Evolutionary conservation across 2,113 vertebrate genomes (phyloP).

Genomic region (Podiceps cristatus): DNA sequence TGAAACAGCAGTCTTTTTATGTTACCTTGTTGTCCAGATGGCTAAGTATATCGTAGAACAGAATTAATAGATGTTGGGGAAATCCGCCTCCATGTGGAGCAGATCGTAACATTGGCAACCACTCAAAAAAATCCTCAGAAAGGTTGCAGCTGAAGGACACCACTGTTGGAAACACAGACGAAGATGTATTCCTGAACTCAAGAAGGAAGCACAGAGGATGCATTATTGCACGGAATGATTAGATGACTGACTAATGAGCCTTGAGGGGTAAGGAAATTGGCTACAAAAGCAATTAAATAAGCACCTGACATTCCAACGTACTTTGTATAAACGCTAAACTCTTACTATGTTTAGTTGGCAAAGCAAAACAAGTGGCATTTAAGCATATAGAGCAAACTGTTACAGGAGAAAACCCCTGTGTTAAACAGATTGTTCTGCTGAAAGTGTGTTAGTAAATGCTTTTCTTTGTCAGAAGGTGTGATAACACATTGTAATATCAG

Average conservation of each 20-base stretch:
- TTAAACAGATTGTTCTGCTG: neutral
- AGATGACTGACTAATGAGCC: conserved; percentile 76
- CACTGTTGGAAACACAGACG: conserved; percentile 8
- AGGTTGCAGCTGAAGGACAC: conserved; percentile 63
- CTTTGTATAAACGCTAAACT: conserved; percentile 26
- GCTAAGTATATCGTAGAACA: conserved; percentile 57
- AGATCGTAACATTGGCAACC: neutral
- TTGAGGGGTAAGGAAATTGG: conserved; percentile 73
- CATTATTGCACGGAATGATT: conserved; percentile 65
- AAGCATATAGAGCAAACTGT: neutral
- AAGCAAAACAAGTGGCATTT: neutral
- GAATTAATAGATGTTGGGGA: conserved; percentile 56
- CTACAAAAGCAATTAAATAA: conserved; percentile 71
- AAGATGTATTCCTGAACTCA: conserved; percentile 50
- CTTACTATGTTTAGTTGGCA: neutral
- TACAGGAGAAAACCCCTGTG: neutral
- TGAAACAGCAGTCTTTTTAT: neutral
- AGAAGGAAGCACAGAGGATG: conserved; percentile 52
- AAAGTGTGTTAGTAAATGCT: neutral
- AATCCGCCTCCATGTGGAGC: conserved; percentile 9
- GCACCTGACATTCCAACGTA: conserved; percentile 58
- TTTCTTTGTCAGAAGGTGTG: neutral
- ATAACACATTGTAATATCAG: neutral
- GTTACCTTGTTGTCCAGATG: conserved; percentile 66
- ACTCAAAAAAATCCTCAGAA: conserved; percentile 12